A percentile compares a stretch with the other conserved stretches of the same genome.
Conservation (phyloP, 1,140 invertebrate species). For the Sycophaga agraensis region DNA sequence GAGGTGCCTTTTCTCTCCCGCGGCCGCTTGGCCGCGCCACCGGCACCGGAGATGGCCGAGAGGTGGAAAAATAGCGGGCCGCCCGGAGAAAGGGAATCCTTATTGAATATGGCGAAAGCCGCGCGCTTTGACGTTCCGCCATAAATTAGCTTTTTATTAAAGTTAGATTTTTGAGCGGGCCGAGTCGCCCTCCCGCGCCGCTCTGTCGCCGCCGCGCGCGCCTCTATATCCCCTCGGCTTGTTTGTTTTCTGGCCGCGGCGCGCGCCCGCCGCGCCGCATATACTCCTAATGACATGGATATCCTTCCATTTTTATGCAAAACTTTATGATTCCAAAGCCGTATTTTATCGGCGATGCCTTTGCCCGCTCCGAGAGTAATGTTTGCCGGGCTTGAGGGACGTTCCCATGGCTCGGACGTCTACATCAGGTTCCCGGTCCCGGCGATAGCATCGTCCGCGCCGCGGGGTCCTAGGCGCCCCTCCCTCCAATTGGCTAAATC, state of each 20-base stretch:
- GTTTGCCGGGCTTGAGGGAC: too few species aligned
- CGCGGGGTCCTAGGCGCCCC: too few species aligned
- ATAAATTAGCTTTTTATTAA: slow-evolving; percentile 30
- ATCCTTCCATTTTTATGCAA: slow-evolving; percentile 29
- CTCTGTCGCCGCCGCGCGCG: too few species aligned
- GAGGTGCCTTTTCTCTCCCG: slow-evolving; percentile 5
- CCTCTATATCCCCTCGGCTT: background rate
- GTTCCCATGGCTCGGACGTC: too few species aligned
- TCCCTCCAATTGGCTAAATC: too few species aligned
- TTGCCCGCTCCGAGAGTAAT: background rate
- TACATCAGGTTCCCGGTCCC: too few species aligned
- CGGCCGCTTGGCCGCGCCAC: too few species aligned
- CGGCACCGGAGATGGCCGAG: too few species aligned
- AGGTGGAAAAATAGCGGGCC: background rate
- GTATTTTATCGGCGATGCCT: slow-evolving; percentile 11
- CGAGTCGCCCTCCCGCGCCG: background rate
- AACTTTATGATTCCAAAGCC: slow-evolving; percentile 11
- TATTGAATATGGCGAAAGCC: slow-evolving; percentile 22
- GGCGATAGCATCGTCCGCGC: too few species aligned
- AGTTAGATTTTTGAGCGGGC: slow-evolving; percentile 18
- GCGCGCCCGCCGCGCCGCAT: background rate
- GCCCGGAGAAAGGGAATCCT: background rate
- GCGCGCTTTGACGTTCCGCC: slow-evolving; percentile 3
- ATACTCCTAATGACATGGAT: background rate
- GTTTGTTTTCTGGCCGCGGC: slow-evolving; percentile 23